Conservation (phyloP, 53 echinoderm and acorn worm species). For the Stichopus horrens region DNA sequence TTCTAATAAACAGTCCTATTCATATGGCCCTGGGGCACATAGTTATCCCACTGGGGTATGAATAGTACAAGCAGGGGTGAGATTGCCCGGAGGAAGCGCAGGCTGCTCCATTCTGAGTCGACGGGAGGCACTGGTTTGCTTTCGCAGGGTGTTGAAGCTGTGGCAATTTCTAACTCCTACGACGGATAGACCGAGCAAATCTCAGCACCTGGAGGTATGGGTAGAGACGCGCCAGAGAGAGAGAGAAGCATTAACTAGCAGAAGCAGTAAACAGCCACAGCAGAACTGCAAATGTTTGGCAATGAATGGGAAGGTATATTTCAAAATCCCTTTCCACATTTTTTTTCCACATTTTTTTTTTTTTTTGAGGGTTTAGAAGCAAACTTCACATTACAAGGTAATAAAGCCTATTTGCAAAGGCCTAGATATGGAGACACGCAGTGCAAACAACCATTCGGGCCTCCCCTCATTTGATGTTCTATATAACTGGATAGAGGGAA, state of each 20-base stretch:
- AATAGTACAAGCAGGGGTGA: constrained; percentile 52
- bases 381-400: constrained; percentile 10
- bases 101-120: constrained; percentile 18
- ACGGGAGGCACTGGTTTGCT: constrained; percentile 33
- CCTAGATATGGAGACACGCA: background rate
- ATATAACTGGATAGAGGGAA: background rate
- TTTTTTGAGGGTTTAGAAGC: background rate
- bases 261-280: background rate
- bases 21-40: constrained; percentile 53
- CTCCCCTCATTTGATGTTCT: background rate
- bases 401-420: constrained; percentile 37
- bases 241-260: background rate
- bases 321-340: background rate
- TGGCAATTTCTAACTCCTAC: background rate
- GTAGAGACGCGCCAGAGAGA: background rate
- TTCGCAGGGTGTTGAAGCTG: constrained; percentile 31
- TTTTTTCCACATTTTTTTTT: no score
- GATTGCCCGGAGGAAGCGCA: constrained; percentile 19
- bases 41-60: constrained; percentile 49
- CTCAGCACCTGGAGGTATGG: constrained; percentile 22
- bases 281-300: background rate
- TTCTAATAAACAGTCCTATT: constrained; percentile 46
- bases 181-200: background rate
- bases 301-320: background rate
- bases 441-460: no score